phyloP scores from a whole-genome alignment of 2,888 invertebrate species.

The Salticus scenicus region DNA sequence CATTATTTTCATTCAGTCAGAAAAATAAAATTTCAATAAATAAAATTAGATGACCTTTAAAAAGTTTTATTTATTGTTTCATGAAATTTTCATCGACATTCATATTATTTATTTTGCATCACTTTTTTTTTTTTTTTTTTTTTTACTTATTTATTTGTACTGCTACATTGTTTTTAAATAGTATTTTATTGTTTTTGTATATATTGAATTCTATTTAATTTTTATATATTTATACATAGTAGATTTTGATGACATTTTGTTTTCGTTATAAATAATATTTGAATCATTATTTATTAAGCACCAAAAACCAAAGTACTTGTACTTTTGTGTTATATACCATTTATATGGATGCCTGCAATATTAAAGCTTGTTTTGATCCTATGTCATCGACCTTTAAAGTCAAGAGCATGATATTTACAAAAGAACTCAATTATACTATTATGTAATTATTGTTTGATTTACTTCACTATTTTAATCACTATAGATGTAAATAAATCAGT shows the following conservation, averaged over 20 bases:
- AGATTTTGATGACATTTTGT: neutral
- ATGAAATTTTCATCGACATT: neutral
- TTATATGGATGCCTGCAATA: no score
- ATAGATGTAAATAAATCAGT: no score
- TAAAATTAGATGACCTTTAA: neutral
- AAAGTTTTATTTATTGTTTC: neutral
- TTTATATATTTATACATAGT: conserved; percentile 21
- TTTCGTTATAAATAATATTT: neutral
- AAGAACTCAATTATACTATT: no score
- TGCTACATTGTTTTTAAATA: neutral
- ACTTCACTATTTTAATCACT: no score
- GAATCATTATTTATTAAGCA: neutral
- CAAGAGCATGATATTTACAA: no score
- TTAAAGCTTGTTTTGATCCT: no score
- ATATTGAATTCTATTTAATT: conserved; percentile 18
- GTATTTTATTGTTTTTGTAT: conserved; percentile 1
- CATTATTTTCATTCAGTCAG: no score
- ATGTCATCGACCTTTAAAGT: no score
- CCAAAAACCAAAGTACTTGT: conserved; percentile 25
- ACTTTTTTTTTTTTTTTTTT: neutral
- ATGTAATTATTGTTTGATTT: no score
- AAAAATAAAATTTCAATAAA: no score
- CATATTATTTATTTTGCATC: neutral
- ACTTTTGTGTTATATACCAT: no score
- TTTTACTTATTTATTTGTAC: no score